A percentile compares a stretch with the other conserved stretches of the same genome.
phyloP scores from a whole-genome alignment of 2,797 vertebrate species.

The Mico argentatus region DNA sequence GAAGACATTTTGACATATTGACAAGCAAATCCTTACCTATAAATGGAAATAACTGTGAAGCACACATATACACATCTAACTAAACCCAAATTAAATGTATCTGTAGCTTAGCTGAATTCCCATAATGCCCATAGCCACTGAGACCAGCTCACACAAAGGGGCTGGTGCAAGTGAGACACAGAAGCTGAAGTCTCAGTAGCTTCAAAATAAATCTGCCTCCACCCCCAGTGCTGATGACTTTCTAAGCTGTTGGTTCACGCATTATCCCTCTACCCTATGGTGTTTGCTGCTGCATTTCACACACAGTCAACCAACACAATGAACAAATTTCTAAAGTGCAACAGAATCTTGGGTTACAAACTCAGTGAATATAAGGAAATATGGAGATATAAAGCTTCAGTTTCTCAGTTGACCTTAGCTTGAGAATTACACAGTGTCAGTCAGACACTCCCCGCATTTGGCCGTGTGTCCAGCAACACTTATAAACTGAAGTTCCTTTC shows the following conservation, averaged over 20 bases:
- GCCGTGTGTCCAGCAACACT: background rate
- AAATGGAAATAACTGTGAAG: background rate
- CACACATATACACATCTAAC: background rate
- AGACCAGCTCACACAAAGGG: background rate
- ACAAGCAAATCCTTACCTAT: background rate
- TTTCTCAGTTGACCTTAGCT: background rate
- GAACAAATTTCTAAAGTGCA: background rate
- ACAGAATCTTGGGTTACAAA: background rate
- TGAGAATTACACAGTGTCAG: background rate
- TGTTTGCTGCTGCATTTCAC: background rate
- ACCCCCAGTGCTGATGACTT: background rate
- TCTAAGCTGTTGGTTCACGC: background rate
- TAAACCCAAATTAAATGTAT: background rate
- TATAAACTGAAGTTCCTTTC: background rate
- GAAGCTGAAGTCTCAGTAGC: background rate
- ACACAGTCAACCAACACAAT: background rate
- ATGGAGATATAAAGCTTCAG: too few relatives aligned
- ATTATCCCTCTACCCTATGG: fast-evolving
- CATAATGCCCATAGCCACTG: background rate
- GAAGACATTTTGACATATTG: background rate
- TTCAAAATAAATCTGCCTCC: background rate
- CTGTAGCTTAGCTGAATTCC: background rate
- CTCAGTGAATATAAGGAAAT: background rate
- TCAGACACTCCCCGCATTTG: background rate
- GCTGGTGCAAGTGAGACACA: background rate